A percentile compares a stretch with the other conserved stretches of the same genome.
Conservation (phyloP, 2,113 vertebrate genomes). For the Notothenia rossii region DNA sequence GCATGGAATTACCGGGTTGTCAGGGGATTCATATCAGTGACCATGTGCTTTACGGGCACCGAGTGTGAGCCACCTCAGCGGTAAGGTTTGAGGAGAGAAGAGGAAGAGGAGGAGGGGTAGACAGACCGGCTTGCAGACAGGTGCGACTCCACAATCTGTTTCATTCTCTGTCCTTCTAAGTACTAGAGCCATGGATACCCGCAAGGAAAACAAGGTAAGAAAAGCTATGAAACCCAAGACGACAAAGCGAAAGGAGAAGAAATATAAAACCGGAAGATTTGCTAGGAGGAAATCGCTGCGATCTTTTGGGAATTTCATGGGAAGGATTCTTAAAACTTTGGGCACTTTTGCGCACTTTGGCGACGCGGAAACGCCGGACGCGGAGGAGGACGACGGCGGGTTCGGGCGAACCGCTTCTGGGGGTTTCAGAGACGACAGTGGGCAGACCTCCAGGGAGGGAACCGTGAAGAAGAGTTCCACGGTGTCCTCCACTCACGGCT, state of each 20-base stretch:
- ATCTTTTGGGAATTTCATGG: slow-evolving; percentile 87
- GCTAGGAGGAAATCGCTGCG: slow-evolving; percentile 82
- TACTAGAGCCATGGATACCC: slow-evolving; percentile 76
- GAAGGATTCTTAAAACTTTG: slow-evolving; percentile 87
- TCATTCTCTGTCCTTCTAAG: slow-evolving; percentile 33
- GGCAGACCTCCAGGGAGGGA: slow-evolving; percentile 55
- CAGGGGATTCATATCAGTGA: slow-evolving; percentile 30
- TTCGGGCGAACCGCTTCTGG: slow-evolving; percentile 68
- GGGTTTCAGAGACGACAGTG: slow-evolving; percentile 60
- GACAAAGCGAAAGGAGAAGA: slow-evolving; percentile 78
- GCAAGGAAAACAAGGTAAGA: slow-evolving; percentile 72
- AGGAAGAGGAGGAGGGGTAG: slow-evolving; percentile 48
- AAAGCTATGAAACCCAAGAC: slow-evolving; percentile 77
- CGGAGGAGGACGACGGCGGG: slow-evolving; percentile 86
- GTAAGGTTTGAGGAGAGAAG: slow-evolving; percentile 40
- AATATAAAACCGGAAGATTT: slow-evolving; percentile 72
- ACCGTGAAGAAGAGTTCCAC: slow-evolving; percentile 72
- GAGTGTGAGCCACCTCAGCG: slow-evolving; percentile 48
- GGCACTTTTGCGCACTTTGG: slow-evolving; percentile 85
- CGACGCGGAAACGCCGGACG: slow-evolving; percentile 72
- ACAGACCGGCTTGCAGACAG: slow-evolving; percentile 72
- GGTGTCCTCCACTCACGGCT: slow-evolving; percentile 71
- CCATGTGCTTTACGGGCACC: slow-evolving; percentile 71
- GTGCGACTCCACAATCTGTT: slow-evolving; percentile 69
- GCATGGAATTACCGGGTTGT: slow-evolving; percentile 49